Evolutionary conservation across 1,140 invertebrate species (phyloP).

Genomic region (Homarus americanus): DNA sequence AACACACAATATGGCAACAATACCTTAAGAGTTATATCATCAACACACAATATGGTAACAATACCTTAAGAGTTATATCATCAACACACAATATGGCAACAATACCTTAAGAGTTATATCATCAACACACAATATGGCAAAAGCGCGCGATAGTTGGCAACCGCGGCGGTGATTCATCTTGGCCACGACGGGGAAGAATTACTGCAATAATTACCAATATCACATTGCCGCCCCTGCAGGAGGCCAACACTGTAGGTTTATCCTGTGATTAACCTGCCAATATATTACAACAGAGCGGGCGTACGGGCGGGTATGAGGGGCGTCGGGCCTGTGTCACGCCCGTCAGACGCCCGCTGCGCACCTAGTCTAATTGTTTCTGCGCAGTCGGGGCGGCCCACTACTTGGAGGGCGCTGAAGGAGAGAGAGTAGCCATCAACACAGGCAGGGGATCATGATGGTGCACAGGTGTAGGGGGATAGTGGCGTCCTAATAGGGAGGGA

Average conservation of each 20-base stretch:
- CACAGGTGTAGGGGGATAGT: background rate
- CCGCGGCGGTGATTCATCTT: background rate
- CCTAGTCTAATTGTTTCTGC: slow-evolving; percentile 30
- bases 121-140: background rate
- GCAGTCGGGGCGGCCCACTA: slow-evolving; percentile 4
- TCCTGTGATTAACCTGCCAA: slow-evolving; percentile 40
- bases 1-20: no score
- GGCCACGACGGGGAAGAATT: slow-evolving; percentile 17
- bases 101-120: no score
- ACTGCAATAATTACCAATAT: slow-evolving; percentile 67
- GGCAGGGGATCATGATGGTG: background rate
- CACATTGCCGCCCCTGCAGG: slow-evolving; percentile 59
- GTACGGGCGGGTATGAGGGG: slow-evolving; percentile 3
- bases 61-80: no score
- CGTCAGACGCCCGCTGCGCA: slow-evolving; percentile 34
- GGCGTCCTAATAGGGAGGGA: background rate
- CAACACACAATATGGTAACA: no score
- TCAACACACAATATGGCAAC: no score
- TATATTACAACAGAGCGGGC: slow-evolving; percentile 10
- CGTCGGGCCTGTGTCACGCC: slow-evolving; percentile 18
- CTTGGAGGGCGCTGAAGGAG: background rate
- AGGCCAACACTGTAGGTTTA: slow-evolving; percentile 57
- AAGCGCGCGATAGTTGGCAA: background rate
- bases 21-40: no score
- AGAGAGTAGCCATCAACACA: background rate